These are phyloP conservation scores for Pinctada fucata DNA, from an alignment of 2,888 invertebrate genomes.

Conservation along the genomic window DNA sequence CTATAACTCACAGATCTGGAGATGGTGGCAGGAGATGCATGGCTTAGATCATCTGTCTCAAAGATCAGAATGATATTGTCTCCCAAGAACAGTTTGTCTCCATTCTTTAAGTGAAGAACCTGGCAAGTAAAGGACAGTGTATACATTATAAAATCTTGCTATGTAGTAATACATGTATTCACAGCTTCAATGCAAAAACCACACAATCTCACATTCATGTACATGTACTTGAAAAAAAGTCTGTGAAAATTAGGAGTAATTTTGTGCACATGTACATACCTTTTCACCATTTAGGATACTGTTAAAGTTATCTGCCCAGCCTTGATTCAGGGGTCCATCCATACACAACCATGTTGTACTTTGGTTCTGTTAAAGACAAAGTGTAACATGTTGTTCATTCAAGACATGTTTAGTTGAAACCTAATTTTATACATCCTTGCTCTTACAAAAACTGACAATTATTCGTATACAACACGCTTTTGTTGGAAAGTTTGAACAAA, in stretches of 20 bases:
- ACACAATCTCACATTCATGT: neutral
- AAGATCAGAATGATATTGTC: slow-evolving; percentile 75
- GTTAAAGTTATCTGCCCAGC: slow-evolving; percentile 75
- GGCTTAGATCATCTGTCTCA: slow-evolving; percentile 72
- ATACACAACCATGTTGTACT: slow-evolving; percentile 75
- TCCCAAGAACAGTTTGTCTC: slow-evolving; percentile 74
- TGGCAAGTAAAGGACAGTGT: slow-evolving; percentile 32
- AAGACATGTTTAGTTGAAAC: too few species aligned
- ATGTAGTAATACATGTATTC: too few species aligned
- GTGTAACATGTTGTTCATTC: too few species aligned
- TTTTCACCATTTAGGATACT: slow-evolving; percentile 70
- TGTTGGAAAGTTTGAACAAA: too few species aligned
- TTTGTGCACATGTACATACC: slow-evolving; percentile 47
- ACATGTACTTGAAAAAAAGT: neutral
- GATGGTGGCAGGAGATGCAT: slow-evolving; percentile 73
- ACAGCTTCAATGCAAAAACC: neutral
- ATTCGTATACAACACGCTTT: too few species aligned
- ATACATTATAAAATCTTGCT: neutral
- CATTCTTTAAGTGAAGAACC: slow-evolving; percentile 74
- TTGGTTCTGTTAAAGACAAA: slow-evolving; percentile 65
- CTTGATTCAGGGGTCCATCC: slow-evolving; percentile 73
- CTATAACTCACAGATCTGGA: slow-evolving; percentile 70
- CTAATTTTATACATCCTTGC: too few species aligned
- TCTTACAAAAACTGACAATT: too few species aligned
- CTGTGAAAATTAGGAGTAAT: too few species aligned